These are phyloP conservation scores for Heliconius charithonia DNA, from an alignment of 2,888 invertebrate genomes.

Conservation along the genomic window DNA sequence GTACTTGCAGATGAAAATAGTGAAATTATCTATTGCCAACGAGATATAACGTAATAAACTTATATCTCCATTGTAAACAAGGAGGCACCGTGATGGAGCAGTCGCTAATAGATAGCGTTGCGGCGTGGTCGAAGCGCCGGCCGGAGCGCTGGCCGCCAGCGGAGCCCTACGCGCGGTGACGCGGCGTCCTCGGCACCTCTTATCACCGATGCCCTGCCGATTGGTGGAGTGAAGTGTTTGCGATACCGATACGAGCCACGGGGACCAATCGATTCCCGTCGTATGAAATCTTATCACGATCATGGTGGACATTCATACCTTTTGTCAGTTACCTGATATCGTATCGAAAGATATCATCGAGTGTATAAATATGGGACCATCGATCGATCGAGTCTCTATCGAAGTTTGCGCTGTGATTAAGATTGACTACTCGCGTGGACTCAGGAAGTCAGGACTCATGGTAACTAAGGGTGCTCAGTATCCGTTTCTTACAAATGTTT, in stretches of 20 bases:
- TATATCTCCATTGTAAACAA: slow-evolving; percentile 77
- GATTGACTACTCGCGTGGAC: slow-evolving; percentile 58
- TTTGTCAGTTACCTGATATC: slow-evolving; percentile 78
- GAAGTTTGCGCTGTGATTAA: slow-evolving; percentile 75
- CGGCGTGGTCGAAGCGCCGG: slow-evolving; percentile 56
- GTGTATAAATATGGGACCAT: slow-evolving; percentile 83
- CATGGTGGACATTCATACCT: slow-evolving; percentile 79
- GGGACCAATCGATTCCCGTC: slow-evolving; percentile 80
- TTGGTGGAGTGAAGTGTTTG: slow-evolving; percentile 81
- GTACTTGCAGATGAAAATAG: slow-evolving; percentile 52
- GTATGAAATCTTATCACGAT: slow-evolving; percentile 77
- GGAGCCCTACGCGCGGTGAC: slow-evolving; percentile 50
- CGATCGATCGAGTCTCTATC: slow-evolving; percentile 83
- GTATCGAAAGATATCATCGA: slow-evolving; percentile 81
- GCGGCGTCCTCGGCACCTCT: slow-evolving; percentile 52
- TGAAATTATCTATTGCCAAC: slow-evolving; percentile 65
- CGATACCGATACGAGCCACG: slow-evolving; percentile 69
- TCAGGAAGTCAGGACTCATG: slow-evolving; percentile 41
- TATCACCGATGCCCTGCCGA: slow-evolving; percentile 72
- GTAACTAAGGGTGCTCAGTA: slow-evolving; percentile 45
- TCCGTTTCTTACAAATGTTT: slow-evolving; percentile 26
- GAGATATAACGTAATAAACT: slow-evolving; percentile 78
- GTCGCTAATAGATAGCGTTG: slow-evolving; percentile 67
- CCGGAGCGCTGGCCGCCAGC: slow-evolving; percentile 50
- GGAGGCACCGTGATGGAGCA: slow-evolving; percentile 64